Percentiles rank a stretch among this genome's conserved stretches.
Conservation (phyloP, 2,888 invertebrate species). For the Oscheius sp. region DNA sequence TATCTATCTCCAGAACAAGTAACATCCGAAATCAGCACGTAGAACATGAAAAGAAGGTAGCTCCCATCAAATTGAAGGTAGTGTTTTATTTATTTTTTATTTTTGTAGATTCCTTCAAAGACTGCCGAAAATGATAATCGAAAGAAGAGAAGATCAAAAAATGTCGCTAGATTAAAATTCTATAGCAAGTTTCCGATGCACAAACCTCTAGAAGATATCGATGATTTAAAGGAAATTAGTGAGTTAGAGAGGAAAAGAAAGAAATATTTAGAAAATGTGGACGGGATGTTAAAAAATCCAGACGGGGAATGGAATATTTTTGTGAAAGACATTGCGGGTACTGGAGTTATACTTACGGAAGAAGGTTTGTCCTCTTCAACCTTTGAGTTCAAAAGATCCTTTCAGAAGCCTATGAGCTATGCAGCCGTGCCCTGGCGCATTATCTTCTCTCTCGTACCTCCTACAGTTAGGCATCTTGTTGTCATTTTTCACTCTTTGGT, state of each 20-base stretch:
- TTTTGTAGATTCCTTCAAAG: neutral
- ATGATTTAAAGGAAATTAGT: constrained; percentile 8
- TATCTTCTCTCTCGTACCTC: constrained; percentile 7
- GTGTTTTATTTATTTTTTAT: neutral
- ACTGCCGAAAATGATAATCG: too few relatives aligned
- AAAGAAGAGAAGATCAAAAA: neutral
- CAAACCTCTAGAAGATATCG: neutral
- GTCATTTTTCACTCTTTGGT: neutral
- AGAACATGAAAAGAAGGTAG: neutral
- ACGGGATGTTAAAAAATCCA: neutral
- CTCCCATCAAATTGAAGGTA: neutral
- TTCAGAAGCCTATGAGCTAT: constrained; percentile 9
- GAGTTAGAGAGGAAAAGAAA: neutral
- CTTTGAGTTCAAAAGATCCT: neutral
- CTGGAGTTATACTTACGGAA: neutral
- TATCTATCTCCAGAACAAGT: neutral
- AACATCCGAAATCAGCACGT: neutral
- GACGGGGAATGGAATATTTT: neutral
- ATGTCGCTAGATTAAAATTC: neutral
- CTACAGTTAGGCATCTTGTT: neutral
- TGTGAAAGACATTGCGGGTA: neutral
- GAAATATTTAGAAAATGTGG: neutral
- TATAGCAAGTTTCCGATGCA: neutral
- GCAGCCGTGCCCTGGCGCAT: neutral
- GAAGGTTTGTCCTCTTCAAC: neutral